Evolutionary conservation across 2,797 vertebrate species (phyloP).

Genomic region (Channallabes apus): DNA sequence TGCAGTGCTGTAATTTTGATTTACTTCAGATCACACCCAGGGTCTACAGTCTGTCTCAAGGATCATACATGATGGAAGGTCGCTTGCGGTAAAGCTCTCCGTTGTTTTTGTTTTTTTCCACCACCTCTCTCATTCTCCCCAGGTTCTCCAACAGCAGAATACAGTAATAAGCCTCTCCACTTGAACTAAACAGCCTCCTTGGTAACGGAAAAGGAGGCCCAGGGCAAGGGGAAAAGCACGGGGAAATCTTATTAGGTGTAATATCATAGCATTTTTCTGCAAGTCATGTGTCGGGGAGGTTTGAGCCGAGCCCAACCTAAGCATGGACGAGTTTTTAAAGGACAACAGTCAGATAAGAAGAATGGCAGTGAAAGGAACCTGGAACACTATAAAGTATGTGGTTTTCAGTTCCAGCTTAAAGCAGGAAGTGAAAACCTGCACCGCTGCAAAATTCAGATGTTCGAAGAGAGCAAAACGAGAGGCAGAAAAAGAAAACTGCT

Average conservation of each 20-base stretch:
- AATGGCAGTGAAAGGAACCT: conserved; percentile 46
- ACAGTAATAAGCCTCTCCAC: conserved; percentile 71
- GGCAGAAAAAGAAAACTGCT: conserved; percentile 66
- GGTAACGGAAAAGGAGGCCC: conserved; percentile 53
- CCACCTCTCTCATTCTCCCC: conserved; percentile 7
- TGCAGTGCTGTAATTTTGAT: conserved; percentile 51
- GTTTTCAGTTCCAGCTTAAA: conserved; percentile 57
- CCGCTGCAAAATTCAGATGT: conserved; percentile 64
- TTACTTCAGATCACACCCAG: conserved; percentile 67
- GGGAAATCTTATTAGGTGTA: conserved; percentile 75
- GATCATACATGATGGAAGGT: conserved; percentile 72
- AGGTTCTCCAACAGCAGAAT: conserved; percentile 65
- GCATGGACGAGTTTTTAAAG: conserved; percentile 60
- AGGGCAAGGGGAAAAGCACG: conserved; percentile 54
- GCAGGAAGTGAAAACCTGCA: conserved; percentile 61
- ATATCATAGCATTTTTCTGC: conserved; percentile 55
- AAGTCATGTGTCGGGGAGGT: conserved; percentile 59
- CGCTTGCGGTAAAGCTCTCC: conserved; percentile 68
- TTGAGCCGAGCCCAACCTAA: conserved; percentile 53
- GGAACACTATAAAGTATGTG: conserved; percentile 23
- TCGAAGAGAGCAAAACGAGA: conserved; percentile 50
- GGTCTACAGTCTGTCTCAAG: conserved; percentile 55
- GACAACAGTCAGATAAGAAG: conserved; percentile 50
- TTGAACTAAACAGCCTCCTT: conserved; percentile 70
- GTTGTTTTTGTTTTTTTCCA: background rate